Base-by-base conservation (phyloP, 2,888 invertebrate genomes). In the Spodoptera exigua region DNA sequence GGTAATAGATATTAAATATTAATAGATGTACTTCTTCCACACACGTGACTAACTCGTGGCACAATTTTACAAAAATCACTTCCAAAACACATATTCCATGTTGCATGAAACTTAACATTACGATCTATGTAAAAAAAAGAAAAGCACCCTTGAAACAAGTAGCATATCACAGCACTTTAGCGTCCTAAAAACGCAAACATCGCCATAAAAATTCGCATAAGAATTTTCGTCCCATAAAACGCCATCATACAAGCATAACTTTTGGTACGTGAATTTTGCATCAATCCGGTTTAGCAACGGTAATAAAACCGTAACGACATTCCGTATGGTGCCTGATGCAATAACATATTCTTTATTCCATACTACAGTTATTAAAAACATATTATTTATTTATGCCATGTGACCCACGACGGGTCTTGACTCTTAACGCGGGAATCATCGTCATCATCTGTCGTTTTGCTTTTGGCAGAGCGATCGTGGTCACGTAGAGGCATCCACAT, bases 341-440 rank as follows among this genome's bases (percentile, higher is more conserved):
- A 51, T 67, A 71, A 53, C 65, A 40, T 16, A 39, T 49, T 53
- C 40, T 71, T 70, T 52, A 53, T 71, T 58, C n/a, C 14, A n/a
- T 36, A 52, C 18, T 44, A 27, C 7, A 27, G 27, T 27, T 27
- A 27, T 27, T 5, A 27, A 1, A 27, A 27, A 27, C 0, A 18
- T 3, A 18, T 18, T 18, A 18, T 18, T 18, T 18, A 18, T 18
- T 18, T 18, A 3, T 18, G 18, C n/a, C n/a, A n/a, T n/a, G n/a
- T n/a, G n/a, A n/a, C n/a, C n/a, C n/a, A n/a, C n/a, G n/a, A n/a
- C n/a, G n/a, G n/a, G n/a, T n/a, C n/a, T n/a, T n/a, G n/a, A n/a
- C n/a, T n/a, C n/a, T n/a, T n/a, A n/a, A n/a, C n/a, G n/a, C n/a
- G n/a, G n/a, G n/a, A n/a, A n/a, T n/a, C n/a, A n/a, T n/a, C n/a